Percentiles rank a stretch among this genome's conserved stretches.
These are phyloP conservation scores for Aptenodytes forsteri DNA, from an alignment of 2,113 vertebrate genomes.

Conservation along the genomic window DNA sequence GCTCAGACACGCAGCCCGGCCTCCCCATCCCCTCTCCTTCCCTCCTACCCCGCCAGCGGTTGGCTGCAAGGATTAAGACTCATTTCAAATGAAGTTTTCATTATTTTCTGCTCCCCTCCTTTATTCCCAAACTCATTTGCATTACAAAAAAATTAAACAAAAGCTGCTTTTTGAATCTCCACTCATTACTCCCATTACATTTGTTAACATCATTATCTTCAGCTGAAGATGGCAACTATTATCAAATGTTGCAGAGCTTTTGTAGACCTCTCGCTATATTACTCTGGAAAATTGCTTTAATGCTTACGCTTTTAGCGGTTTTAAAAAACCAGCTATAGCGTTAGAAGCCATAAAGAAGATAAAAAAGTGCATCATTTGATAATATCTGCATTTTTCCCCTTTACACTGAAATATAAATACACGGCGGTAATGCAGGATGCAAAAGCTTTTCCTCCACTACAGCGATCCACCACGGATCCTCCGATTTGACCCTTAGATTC, in stretches of 20 bases:
- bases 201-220: slow-evolving; percentile 79
- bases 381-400: slow-evolving; percentile 10
- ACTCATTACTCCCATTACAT: slow-evolving; percentile 79
- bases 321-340: slow-evolving; percentile 68
- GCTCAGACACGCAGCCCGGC: not conserved
- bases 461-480: not conserved
- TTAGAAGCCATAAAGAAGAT: slow-evolving; percentile 70
- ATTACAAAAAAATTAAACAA: slow-evolving; percentile 84
- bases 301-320: slow-evolving; percentile 76
- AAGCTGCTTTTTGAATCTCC: slow-evolving; percentile 78
- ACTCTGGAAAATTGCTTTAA: slow-evolving; percentile 79
- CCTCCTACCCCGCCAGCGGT: not conserved
- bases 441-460: not conserved
- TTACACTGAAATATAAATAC: slow-evolving; percentile 52
- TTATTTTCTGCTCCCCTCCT: slow-evolving; percentile 52
- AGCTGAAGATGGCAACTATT: slow-evolving; percentile 75
- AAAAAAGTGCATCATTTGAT: slow-evolving; percentile 61
- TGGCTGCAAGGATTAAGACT: slow-evolving; percentile 65
- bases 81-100: slow-evolving; percentile 64
- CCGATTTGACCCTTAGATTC: not conserved
- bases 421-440: not conserved
- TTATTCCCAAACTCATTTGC: slow-evolving; percentile 74
- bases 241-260: slow-evolving; percentile 70
- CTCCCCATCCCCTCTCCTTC: not conserved
- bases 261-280: slow-evolving; percentile 72